Percentiles rank a stretch among this genome's conserved stretches.
These are phyloP conservation scores for Drosophila yakuba DNA, from an alignment of 1,140 invertebrate genomes.

Conservation along the genomic window DNA sequence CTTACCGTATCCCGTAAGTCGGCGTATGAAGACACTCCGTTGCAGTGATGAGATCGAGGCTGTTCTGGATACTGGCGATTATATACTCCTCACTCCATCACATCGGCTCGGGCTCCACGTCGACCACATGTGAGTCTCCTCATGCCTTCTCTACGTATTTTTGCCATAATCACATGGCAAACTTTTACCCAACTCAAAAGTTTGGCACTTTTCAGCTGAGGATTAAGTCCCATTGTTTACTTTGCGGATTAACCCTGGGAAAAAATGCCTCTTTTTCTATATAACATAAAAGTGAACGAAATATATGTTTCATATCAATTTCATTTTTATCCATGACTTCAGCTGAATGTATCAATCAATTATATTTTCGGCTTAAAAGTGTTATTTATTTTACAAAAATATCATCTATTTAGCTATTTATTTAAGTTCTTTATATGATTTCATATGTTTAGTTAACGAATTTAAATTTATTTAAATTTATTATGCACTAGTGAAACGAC, in stretches of 20 bases:
- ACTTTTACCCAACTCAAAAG: conserved; percentile 6
- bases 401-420: no score
- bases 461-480: background rate
- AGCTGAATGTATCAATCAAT: no score
- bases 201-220: background rate
- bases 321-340: no score
- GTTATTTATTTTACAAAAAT: no score
- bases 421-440: no score
- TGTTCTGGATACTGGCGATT: conserved; percentile 83
- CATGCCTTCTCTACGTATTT: background rate
- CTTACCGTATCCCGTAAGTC: conserved; percentile 5
- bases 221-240: background rate
- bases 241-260: background rate
- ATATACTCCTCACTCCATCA: conserved; percentile 82
- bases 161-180: background rate
- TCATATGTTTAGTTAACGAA: background rate
- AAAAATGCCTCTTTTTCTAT: background rate
- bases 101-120: conserved; percentile 75
- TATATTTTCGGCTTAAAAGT: no score
- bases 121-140: conserved; percentile 72
- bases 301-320: no score
- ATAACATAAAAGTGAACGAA: no score
- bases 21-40: conserved; percentile 18
- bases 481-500: conserved; percentile 70
- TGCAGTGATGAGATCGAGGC: conserved; percentile 82